Conservation (phyloP, 2,888 invertebrate species). For the Drosophila tripunctata region DNA sequence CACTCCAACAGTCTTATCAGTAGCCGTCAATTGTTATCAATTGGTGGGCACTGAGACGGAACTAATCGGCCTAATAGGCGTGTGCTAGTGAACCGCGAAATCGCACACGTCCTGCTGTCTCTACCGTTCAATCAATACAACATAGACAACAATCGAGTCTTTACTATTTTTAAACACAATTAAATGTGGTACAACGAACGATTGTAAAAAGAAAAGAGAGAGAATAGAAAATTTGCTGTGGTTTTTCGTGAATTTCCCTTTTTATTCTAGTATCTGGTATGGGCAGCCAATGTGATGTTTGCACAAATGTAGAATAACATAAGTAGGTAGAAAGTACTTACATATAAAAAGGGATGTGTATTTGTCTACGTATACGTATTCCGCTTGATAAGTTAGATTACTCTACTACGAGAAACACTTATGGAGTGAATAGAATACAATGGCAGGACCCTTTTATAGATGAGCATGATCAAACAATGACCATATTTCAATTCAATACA, state of each 20-base stretch:
- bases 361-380: constrained; percentile 33
- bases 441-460: constrained; percentile 55
- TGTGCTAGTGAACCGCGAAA: constrained; percentile 55
- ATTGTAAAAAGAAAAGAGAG: constrained; percentile 1
- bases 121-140: constrained; percentile 28
- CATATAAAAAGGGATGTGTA: constrained; percentile 32
- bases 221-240: constrained; percentile 17
- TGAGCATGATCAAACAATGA: constrained; percentile 79
- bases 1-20: background rate
- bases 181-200: constrained; percentile 8
- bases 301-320: constrained; percentile 20
- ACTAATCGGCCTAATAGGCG: constrained; percentile 52
- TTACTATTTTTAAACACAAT: constrained; percentile 21
- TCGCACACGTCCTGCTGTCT: constrained; percentile 36
- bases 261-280: constrained; percentile 11
- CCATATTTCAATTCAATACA: constrained; percentile 54
- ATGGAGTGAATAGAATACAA: constrained; percentile 55
- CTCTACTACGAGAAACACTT: constrained; percentile 53
- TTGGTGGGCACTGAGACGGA: constrained; percentile 19
- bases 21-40: background rate
- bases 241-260: constrained; percentile 13
- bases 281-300: constrained; percentile 14
- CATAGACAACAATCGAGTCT: constrained; percentile 24
- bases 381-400: constrained; percentile 58
- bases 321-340: constrained; percentile 45